phyloP scores from a whole-genome alignment of 2,797 vertebrate genomes.

The Potorous gilbertii region DNA sequence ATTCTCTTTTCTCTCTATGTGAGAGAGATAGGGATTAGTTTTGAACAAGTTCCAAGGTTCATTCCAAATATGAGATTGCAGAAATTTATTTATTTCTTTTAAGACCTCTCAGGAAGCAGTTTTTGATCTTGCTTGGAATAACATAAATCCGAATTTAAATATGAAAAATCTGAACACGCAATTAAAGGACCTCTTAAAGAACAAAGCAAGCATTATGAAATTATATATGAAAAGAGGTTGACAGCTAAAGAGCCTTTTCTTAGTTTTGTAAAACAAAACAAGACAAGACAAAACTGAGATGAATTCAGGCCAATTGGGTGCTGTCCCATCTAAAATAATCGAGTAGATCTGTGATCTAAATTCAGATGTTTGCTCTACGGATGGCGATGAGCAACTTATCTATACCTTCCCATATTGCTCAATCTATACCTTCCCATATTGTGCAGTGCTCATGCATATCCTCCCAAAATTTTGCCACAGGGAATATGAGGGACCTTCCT shows the following conservation, averaged over 20 bases:
- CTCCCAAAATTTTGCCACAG: neutral
- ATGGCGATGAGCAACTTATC: neutral
- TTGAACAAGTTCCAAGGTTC: neutral
- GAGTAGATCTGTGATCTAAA: neutral
- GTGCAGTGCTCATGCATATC: neutral
- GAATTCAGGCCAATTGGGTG: rapidly evolving
- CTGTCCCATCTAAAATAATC: neutral
- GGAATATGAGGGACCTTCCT: neutral
- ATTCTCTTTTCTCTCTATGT: neutral
- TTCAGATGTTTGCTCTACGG: neutral
- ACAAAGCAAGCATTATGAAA: rapidly evolving
- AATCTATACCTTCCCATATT: neutral
- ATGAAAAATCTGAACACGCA: neutral
- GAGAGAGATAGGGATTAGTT: neutral
- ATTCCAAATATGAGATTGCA: neutral
- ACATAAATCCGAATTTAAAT: neutral
- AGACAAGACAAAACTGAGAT: neutral
- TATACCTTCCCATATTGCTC: neutral
- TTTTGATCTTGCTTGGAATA: neutral
- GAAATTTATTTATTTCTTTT: neutral
- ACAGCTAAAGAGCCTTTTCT: rapidly evolving
- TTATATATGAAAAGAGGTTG: no score
- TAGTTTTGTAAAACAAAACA: neutral
- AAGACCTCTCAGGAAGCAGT: no score
- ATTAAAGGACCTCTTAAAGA: neutral